Evolutionary conservation across 2,797 vertebrate genomes (phyloP).

Genomic region (Ispidina picta): DNA sequence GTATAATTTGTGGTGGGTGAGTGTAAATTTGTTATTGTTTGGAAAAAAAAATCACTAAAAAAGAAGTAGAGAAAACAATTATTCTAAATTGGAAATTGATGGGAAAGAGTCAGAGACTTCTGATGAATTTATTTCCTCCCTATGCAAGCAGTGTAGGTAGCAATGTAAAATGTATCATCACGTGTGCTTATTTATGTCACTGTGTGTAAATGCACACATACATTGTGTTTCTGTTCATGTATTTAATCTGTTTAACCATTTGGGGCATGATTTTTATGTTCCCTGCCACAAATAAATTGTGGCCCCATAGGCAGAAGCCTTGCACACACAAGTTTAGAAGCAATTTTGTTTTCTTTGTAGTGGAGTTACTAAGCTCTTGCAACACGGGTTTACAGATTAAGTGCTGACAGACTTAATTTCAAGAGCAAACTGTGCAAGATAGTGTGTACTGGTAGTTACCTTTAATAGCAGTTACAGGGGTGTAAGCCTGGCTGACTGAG

Average conservation of each 20-base stretch:
- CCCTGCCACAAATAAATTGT: background rate
- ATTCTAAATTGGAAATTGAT: background rate
- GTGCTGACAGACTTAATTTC: slow-evolving; percentile 56
- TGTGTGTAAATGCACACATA: rapidly evolving
- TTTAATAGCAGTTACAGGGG: slow-evolving; percentile 65
- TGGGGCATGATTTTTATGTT: background rate
- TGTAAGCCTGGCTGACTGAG: background rate
- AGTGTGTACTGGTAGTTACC: slow-evolving; percentile 9
- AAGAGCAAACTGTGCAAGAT: slow-evolving; percentile 2
- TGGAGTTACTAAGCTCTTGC: slow-evolving; percentile 61
- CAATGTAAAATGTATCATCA: background rate
- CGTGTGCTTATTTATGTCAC: rapidly evolving
- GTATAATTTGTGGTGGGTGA: background rate
- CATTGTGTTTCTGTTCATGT: rapidly evolving
- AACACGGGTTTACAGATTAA: slow-evolving; percentile 49
- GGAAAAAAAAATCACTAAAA: background rate
- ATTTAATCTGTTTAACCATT: background rate
- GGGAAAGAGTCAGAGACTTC: background rate
- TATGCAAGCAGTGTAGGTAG: background rate
- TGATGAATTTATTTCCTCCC: background rate
- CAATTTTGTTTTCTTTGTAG: slow-evolving; percentile 75
- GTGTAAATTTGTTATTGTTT: background rate
- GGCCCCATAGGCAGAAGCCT: slow-evolving; percentile 55
- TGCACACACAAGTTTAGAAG: slow-evolving; percentile 59
- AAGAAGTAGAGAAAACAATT: background rate